Conservation (phyloP, 2,888 invertebrate genomes). For the Sinotaia quadrata region DNA sequence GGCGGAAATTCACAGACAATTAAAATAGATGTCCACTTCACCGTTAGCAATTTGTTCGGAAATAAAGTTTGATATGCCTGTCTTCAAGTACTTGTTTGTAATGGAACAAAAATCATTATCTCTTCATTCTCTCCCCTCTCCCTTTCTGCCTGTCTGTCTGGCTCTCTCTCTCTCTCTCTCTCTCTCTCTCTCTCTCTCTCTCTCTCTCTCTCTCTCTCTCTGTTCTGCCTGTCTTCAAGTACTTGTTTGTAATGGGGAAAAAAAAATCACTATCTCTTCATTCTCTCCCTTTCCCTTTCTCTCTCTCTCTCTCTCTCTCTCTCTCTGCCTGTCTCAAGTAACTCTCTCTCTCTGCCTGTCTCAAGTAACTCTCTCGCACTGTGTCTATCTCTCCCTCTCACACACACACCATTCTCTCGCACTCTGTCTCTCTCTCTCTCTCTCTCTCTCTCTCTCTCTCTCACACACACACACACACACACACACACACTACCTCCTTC, state of each 20-base stretch:
- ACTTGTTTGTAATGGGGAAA: no score
- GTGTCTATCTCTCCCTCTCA: not conserved
- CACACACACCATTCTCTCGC: no score
- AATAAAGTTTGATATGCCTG: no score
- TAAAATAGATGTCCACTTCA: no score
- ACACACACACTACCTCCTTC: no score
- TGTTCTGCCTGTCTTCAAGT: not conserved
- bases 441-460: not conserved
- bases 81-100: no score
- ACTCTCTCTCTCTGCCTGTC: conserved; percentile 14
- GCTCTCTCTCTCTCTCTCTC: not conserved
- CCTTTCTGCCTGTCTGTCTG: no score
- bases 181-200: conserved; percentile 9
- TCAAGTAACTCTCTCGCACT: not conserved
- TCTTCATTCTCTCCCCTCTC: no score
- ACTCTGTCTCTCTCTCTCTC: not conserved
- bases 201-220: conserved; percentile 10
- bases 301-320: conserved; percentile 16
- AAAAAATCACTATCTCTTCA: no score
- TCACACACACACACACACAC: not conserved
- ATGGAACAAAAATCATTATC: no score
- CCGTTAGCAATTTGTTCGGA: no score
- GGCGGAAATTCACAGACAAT: no score
- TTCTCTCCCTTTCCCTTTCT: conserved; percentile 2
- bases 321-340: conserved; percentile 6